Evolutionary conservation across 2,797 vertebrate genomes (phyloP), one percentile per base, ranked within the genome.

Genomic region (Orestias chungarensis): DNA sequence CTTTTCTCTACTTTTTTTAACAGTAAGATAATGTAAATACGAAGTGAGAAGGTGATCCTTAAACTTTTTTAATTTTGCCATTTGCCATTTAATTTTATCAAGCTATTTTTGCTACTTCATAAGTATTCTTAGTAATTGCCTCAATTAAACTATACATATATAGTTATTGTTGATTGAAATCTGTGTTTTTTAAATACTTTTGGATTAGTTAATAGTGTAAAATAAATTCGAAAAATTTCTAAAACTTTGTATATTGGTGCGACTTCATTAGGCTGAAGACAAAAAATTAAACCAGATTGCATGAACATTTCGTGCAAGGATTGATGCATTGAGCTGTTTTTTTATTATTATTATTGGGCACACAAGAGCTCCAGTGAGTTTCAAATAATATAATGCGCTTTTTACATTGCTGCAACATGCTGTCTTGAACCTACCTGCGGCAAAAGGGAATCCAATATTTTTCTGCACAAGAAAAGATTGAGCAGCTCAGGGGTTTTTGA

Each of bases 401-500:
- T 52, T 50, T 38, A 71, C 33, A 80, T 10, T 66, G 35, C n/a
- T 27, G 43, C 64, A 75, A 38, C 66, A 70, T 70, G 42, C 31
- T 64, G 55, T 59, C 35, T 31, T 27, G 46, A 66, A 52, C 38
- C 70, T 66, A 61, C 33, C 33, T 38, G 57, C 35, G 1, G 71
- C 10, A 74, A 71, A 72, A 50, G 73, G 47, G 61, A 62, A 59
- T 38, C 67, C n/a, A 8, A 25, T 64, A 52, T 64, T 52, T 18
- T 67, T 73, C 44, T 44, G 68, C 50, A 68, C 50, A 55, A 71
- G 49, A 65, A 50, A 52, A 62, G 52, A 78, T 59, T 64, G 77
- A 25, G 71, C 66, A 33, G 72, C 75, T 64, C 68, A 31, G 43
- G 69, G 80, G 68, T 73, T 83, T 79, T 73, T 74, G 82, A 87